Conservation (phyloP, 2,797 vertebrate genomes). For the Pelochelys cantorii region DNA sequence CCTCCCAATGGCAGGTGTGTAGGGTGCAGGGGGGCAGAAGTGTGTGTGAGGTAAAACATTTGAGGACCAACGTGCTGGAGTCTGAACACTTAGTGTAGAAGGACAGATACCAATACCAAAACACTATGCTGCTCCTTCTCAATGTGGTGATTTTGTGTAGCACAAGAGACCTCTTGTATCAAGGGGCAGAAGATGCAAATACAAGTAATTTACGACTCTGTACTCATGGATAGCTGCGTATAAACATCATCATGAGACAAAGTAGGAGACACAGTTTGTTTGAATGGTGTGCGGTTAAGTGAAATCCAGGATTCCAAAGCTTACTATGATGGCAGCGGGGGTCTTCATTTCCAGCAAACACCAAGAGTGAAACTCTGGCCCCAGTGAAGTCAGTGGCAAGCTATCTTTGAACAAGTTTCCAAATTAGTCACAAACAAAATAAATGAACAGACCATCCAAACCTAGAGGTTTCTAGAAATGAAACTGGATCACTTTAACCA, state of each 20-base stretch:
- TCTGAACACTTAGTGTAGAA: neutral
- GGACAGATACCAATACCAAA: neutral
- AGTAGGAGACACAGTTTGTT: neutral
- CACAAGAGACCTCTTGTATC: neutral
- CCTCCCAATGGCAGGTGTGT: too few relatives aligned
- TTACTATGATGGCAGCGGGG: neutral
- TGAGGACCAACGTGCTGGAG: neutral
- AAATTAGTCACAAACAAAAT: neutral
- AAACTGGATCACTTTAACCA: neutral
- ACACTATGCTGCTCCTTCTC: neutral
- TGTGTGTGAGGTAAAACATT: too few relatives aligned
- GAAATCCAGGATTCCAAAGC: neutral
- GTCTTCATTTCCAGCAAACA: fast-evolving
- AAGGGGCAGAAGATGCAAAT: neutral
- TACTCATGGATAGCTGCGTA: neutral
- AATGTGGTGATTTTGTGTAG: fast-evolving
- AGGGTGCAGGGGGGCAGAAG: too few relatives aligned
- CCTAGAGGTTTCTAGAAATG: neutral
- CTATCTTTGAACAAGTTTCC: neutral
- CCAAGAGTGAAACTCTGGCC: neutral
- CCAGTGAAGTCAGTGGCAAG: neutral
- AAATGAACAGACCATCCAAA: neutral
- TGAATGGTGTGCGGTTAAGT: neutral
- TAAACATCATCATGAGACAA: neutral
- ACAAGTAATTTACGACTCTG: neutral